phyloP scores from a whole-genome alignment of 2,113 vertebrate species.

The Geothlypis trichas region DNA sequence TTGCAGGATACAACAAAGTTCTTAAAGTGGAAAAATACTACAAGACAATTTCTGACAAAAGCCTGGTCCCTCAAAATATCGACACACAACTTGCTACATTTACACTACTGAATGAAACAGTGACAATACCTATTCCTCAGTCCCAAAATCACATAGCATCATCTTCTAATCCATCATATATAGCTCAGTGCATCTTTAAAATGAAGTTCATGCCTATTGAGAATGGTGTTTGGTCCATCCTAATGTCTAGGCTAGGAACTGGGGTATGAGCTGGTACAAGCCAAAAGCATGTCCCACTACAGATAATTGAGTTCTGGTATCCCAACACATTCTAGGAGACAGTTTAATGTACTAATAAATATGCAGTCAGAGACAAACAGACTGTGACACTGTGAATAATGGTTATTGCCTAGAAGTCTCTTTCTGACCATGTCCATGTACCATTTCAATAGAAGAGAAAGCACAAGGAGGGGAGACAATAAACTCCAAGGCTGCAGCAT shows the following conservation, averaged over 20 bases:
- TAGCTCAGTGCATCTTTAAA: background rate
- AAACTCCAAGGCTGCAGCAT: background rate
- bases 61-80: background rate
- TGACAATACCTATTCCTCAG: background rate
- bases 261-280: background rate
- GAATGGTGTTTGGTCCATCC: background rate
- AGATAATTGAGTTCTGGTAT: background rate
- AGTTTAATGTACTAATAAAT: background rate
- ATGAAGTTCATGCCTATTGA: background rate
- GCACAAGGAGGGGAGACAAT: background rate
- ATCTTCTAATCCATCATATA: background rate
- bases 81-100: background rate
- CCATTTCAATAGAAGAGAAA: background rate
- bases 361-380: background rate
- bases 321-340: background rate
- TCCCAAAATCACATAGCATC: background rate
- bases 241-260: background rate
- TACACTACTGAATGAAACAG: background rate
- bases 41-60: background rate
- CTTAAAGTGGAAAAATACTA: background rate
- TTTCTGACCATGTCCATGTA: background rate
- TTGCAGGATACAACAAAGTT: background rate
- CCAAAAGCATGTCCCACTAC: background rate
- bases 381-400: background rate
- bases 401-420: background rate